These are phyloP conservation scores for Nyctereutes procyonoides DNA, from an alignment of 2,113 vertebrate species.

Conservation along the genomic window DNA sequence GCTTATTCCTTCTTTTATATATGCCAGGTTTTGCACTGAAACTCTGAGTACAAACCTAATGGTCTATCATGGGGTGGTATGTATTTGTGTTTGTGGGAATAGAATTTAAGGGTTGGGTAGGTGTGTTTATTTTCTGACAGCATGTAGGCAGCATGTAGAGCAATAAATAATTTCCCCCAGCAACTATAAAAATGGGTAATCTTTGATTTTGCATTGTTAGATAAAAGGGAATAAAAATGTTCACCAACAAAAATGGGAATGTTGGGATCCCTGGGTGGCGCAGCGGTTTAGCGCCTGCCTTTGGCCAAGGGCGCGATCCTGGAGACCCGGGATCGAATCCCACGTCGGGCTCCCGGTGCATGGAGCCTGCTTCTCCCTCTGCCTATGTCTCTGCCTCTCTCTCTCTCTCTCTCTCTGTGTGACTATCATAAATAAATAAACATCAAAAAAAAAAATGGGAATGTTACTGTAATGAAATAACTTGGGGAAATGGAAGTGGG, in stretches of 20 bases:
- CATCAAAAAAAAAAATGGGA: constrained; percentile 41
- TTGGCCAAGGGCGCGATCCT: too few relatives aligned
- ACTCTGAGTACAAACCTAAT: neutral
- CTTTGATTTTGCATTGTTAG: constrained; percentile 60
- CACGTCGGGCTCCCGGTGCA: too few relatives aligned
- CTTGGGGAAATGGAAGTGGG: neutral
- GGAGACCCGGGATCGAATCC: too few relatives aligned
- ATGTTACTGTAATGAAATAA: neutral
- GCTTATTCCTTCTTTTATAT: constrained; percentile 23
- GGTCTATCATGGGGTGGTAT: neutral
- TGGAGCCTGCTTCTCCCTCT: too few relatives aligned
- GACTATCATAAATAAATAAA: too few relatives aligned
- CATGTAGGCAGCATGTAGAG: neutral
- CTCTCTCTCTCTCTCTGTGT: too few relatives aligned
- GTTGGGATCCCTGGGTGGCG: too few relatives aligned
- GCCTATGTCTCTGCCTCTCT: too few relatives aligned
- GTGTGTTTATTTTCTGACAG: constrained; percentile 61
- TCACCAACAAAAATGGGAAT: constrained; percentile 5
- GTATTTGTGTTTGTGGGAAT: neutral
- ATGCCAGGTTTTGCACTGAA: constrained; percentile 31
- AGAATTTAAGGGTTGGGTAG: neutral
- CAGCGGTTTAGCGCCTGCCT: too few relatives aligned
- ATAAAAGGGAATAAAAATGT: constrained; percentile 52
- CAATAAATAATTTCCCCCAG: constrained; percentile 49
- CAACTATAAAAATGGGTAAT: constrained; percentile 50